These are phyloP conservation scores for Agrochola circellaris DNA, from an alignment of 2,888 invertebrate genomes.

Conservation along the genomic window DNA sequence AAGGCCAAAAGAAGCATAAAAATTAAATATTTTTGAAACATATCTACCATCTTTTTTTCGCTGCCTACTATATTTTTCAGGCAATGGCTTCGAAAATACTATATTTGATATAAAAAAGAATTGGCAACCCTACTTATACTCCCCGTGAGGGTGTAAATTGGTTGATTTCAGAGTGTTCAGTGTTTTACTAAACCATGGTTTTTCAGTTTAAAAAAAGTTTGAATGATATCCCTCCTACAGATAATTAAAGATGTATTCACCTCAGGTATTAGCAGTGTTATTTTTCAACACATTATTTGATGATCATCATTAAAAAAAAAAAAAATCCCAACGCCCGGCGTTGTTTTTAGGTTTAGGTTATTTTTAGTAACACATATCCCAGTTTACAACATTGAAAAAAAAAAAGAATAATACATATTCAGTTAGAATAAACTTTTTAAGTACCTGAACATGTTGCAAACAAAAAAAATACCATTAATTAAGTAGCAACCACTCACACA, in stretches of 20 bases:
- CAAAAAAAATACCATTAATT: constrained; percentile 12
- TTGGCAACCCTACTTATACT: background rate
- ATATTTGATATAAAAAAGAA: background rate
- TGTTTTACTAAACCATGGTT: background rate
- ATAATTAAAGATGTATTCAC: background rate
- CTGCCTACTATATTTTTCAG: background rate
- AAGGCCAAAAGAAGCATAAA: background rate
- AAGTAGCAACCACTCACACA: constrained; percentile 37
- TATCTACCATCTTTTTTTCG: background rate
- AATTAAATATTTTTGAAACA: background rate
- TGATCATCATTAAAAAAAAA: background rate
- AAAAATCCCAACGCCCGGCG: background rate
- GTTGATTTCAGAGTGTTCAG: constrained; percentile 1
- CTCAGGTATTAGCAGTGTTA: constrained; percentile 1
- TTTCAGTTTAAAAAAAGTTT: background rate
- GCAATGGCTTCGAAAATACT: background rate
- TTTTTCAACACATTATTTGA: constrained; percentile 17
- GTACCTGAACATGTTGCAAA: constrained; percentile 11
- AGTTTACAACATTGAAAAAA: constrained; percentile 38
- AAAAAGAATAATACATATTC: constrained; percentile 10
- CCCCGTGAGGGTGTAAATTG: background rate
- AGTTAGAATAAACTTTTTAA: background rate
- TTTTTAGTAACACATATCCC: constrained; percentile 16
- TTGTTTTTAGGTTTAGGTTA: constrained; percentile 4
- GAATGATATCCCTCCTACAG: background rate